Percentiles rank a stretch among this genome's conserved stretches.
These are phyloP conservation scores for Sycophaga agraensis DNA, from an alignment of 1,140 invertebrate genomes.

Conservation along the genomic window DNA sequence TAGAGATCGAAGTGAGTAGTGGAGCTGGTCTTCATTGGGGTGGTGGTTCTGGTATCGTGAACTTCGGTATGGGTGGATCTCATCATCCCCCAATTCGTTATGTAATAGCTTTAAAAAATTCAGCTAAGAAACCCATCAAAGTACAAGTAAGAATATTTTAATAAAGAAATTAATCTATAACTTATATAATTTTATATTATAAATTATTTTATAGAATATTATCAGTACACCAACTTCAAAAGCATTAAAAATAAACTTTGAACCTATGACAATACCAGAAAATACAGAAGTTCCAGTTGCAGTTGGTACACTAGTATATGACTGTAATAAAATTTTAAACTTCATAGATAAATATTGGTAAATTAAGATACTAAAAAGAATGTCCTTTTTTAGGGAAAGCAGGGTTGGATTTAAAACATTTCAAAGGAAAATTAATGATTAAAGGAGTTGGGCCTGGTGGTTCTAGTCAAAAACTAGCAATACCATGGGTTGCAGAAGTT, in stretches of 20 bases:
- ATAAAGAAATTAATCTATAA: not conserved
- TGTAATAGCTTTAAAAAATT: slow-evolving; percentile 71
- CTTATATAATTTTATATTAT: not conserved
- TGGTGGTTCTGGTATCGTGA: slow-evolving; percentile 73
- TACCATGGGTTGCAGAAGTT: slow-evolving; percentile 62
- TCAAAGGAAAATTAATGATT: slow-evolving; percentile 68
- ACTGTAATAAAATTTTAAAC: too few species aligned
- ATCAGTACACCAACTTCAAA: slow-evolving; percentile 63
- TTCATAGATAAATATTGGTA: too few species aligned
- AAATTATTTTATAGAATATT: slow-evolving; percentile 56
- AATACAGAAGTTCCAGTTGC: slow-evolving; percentile 63
- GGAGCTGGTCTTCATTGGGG: slow-evolving; percentile 71
- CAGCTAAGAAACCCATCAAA: slow-evolving; percentile 69
- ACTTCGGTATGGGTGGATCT: slow-evolving; percentile 80
- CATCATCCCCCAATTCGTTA: slow-evolving; percentile 68
- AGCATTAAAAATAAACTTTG: slow-evolving; percentile 64
- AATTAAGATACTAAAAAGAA: too few species aligned
- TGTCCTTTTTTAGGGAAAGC: slow-evolving; percentile 61
- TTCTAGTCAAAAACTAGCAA: slow-evolving; percentile 63
- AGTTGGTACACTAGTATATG: slow-evolving; percentile 73
- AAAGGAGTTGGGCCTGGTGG: slow-evolving; percentile 63
- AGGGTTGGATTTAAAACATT: slow-evolving; percentile 60
- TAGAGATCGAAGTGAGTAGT: slow-evolving; percentile 84
- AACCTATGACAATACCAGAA: slow-evolving; percentile 65
- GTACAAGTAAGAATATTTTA: slow-evolving; percentile 63